Base-by-base conservation (phyloP, 2,888 invertebrate species). In the Tubulanus polymorphus region DNA sequence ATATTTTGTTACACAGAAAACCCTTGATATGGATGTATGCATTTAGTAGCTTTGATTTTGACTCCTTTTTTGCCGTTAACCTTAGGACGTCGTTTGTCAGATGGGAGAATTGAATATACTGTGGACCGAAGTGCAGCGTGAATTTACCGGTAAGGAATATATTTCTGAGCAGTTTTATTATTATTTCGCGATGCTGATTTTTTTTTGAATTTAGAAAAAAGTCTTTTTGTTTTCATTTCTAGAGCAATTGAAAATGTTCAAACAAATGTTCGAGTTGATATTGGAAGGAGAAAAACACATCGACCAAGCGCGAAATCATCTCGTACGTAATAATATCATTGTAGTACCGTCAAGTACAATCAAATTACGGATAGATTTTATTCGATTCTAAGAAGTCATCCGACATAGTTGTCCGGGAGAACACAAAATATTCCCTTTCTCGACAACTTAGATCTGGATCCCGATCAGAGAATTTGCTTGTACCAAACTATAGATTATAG, bases 111-210 rank as follows among this genome's bases (percentile, higher is more conserved):
- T 82, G 20, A 78, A 78, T 57, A 60, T 74, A n/a, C 63, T 81
- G 45, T 82, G 82, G 81, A 76, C 79, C 23, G 81, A 82, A 63
- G 80, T 79, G 27, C 82, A 82, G 64, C 74, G 72, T 54, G 80
- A 81, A 60, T 82, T 82, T 65, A 71, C 79, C 48, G 81, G 81
- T 81, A 66, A 60, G 60, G 35, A 10, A 10, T 12, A 35, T 12
- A 35, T 12, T 12, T 10, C n/a, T 12, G 35, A 12, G 35, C 10
- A 35, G 12, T 35, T 35, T 12, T 35, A 35, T 35, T 35, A 35
- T 35, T 12, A n/a, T n/a, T n/a, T n/a, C n/a, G n/a, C n/a, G n/a
- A n/a, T n/a, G n/a, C n/a, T n/a, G n/a, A n/a, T n/a, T n/a, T n/a
- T n/a, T n/a, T n/a, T n/a, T n/a, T n/a, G n/a, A n/a, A 35, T 12